These are phyloP conservation scores for Odontesthes bonariensis DNA, from an alignment of 2,113 vertebrate species.

Conservation along the genomic window DNA sequence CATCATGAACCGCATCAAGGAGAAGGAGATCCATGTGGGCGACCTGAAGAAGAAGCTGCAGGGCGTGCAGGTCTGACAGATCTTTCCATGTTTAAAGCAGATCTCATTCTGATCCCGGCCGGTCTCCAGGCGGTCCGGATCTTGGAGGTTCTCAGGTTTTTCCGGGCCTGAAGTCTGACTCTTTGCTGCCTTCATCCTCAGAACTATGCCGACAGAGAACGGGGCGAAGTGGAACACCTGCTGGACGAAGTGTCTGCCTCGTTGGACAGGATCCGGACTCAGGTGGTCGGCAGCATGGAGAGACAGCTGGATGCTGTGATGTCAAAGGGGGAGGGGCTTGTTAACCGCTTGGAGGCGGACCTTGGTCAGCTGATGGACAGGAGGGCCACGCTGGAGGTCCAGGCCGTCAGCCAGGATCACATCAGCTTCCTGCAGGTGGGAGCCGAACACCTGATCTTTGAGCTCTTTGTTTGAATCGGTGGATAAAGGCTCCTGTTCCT, in stretches of 20 bases:
- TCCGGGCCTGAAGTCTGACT: background rate
- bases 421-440: conserved; percentile 82
- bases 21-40: conserved; percentile 48
- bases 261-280: conserved; percentile 66
- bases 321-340: conserved; percentile 64
- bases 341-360: conserved; percentile 71
- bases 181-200: conserved; percentile 28
- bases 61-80: conserved; percentile 54
- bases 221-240: conserved; percentile 66
- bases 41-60: conserved; percentile 72
- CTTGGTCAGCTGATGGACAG: conserved; percentile 62
- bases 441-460: background rate
- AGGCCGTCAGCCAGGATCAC: conserved; percentile 82
- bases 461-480: too few species aligned
- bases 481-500: background rate
- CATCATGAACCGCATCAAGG: conserved; percentile 73
- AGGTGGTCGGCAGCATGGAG: conserved; percentile 73
- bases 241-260: conserved; percentile 64
- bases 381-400: conserved; percentile 69
- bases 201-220: conserved; percentile 72
- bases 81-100: background rate
- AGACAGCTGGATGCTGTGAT: conserved; percentile 67
- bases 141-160: too few species aligned
- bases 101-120: too few species aligned
- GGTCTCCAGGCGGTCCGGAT: too few species aligned